phyloP scores from a whole-genome alignment of 2,113 vertebrate species.

The Scophthalmus maximus region DNA sequence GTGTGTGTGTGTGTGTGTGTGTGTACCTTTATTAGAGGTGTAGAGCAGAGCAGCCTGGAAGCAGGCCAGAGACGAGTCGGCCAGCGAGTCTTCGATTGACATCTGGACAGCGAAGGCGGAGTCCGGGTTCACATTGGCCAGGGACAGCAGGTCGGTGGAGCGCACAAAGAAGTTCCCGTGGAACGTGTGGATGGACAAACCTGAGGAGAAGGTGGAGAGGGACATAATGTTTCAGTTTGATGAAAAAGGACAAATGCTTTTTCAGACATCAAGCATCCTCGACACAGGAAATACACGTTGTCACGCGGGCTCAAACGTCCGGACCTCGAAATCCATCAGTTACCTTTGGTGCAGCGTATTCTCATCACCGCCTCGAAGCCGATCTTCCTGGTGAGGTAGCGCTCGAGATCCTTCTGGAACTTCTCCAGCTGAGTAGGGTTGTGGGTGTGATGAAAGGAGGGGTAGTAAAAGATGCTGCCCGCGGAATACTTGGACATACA shows the following conservation, averaged over 20 bases:
- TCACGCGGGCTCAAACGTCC: not conserved
- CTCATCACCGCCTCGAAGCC: constrained; percentile 99
- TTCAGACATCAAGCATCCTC: not conserved
- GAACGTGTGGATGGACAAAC: constrained; percentile 98
- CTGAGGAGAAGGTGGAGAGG: constrained; percentile 67
- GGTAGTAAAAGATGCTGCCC: constrained; percentile 96
- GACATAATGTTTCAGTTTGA: not conserved
- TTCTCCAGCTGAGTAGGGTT: constrained; percentile 91
- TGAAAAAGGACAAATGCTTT: no score
- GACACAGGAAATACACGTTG: not conserved
- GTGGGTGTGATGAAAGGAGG: constrained; percentile 91
- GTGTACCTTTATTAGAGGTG: constrained; percentile 96
- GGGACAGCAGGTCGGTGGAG: constrained; percentile 95
- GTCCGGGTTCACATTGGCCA: constrained; percentile 97
- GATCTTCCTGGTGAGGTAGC: constrained; percentile 95
- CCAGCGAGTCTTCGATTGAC: constrained; percentile 94
- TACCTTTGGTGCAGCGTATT: constrained; percentile 99
- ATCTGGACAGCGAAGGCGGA: constrained; percentile 98
- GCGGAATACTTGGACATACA: constrained; percentile 96
- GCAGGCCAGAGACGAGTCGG: constrained; percentile 93
- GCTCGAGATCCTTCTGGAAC: constrained; percentile 93
- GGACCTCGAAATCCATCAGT: not conserved
- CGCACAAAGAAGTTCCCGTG: constrained; percentile 99
- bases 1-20: no score
- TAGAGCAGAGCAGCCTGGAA: constrained; percentile 98